phyloP scores from a whole-genome alignment of 2,888 invertebrate species.

The Gonocerus acuteangulatus region DNA sequence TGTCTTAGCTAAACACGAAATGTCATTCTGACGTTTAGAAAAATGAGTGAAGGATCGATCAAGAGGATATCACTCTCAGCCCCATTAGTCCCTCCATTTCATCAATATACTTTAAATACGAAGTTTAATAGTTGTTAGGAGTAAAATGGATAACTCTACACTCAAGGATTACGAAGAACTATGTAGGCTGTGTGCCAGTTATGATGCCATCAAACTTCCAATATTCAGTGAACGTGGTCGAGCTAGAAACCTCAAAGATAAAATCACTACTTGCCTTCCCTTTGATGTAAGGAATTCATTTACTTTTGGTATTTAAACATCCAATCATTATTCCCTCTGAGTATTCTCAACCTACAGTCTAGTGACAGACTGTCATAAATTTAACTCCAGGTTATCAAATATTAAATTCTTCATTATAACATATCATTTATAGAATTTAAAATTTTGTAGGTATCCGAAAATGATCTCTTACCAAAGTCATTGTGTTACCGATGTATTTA shows the following conservation, averaged over 20 bases:
- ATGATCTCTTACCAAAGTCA: conserved; percentile 48
- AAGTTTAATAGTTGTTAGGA: not conserved
- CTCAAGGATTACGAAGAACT: conserved; percentile 44
- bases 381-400: too few species aligned
- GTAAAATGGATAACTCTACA: conserved; percentile 2
- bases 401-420: too few species aligned
- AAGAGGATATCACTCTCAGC: too few species aligned
- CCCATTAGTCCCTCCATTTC: too few species aligned
- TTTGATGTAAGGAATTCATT: conserved; percentile 45
- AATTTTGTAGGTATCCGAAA: conserved; percentile 43
- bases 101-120: not conserved
- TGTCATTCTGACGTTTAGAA: too few species aligned
- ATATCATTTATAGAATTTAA: too few species aligned
- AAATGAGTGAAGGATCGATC: too few species aligned
- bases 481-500: conserved; percentile 49
- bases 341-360: too few species aligned
- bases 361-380: too few species aligned
- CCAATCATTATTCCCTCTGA: too few species aligned
- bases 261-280: conserved; percentile 46
- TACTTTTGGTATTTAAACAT: too few species aligned
- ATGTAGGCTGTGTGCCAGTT: conserved; percentile 47
- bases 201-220: conserved; percentile 47
- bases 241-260: conserved; percentile 46
- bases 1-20: not conserved
- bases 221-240: conserved; percentile 47